Evolutionary conservation across 1,140 invertebrate species (phyloP), one percentile per base, ranked within the genome.

Genomic region (Musca vetustissima): DNA sequence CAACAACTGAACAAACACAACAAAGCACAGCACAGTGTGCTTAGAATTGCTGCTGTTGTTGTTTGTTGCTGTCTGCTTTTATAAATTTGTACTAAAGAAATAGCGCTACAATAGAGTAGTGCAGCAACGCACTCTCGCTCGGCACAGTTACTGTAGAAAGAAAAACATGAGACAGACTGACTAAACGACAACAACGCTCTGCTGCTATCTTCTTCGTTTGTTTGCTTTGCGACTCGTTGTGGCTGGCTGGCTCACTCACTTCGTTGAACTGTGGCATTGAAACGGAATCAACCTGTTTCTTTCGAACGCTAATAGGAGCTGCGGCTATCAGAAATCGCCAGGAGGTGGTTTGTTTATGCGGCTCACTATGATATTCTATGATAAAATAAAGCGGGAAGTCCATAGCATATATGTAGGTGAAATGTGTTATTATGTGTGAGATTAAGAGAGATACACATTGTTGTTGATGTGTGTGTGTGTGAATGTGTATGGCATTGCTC

Each of bases 211-310:
- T 43, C 17, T 43, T 43, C 36, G 36, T 43, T 21, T n/a, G 7
- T 24, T n/a, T n/a, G n/a, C n/a, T n/a, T n/a, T n/a, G n/a, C n/a
- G n/a, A 55, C 15, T 50, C 64, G 47, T 66, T 22, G 36, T 28
- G n/a, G 11, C n/a, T n/a, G n/a, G n/a, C n/a, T n/a, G n/a, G n/a
- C n/a, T n/a, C n/a, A n/a, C n/a, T n/a, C 52, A 52, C 66, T 47
- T 55, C 15, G 28, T 13, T 43, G 1, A 43, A 43, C 11, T 8
- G 25, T 17, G 55, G 53, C 53, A 55, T 24, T 55, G 53, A 55
- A 55, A 55, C 14, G 53, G 55, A 68, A 68, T 69, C 77, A 76
- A 80, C 78, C 78, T 80, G 78, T 80, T 80, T 80, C 78, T 78
- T 78, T 80, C 76, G 72, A 75, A 78, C 48, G 73, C 75, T 75